Conservation (phyloP, 2,888 invertebrate genomes). For the Cryptocephalus primarius region DNA sequence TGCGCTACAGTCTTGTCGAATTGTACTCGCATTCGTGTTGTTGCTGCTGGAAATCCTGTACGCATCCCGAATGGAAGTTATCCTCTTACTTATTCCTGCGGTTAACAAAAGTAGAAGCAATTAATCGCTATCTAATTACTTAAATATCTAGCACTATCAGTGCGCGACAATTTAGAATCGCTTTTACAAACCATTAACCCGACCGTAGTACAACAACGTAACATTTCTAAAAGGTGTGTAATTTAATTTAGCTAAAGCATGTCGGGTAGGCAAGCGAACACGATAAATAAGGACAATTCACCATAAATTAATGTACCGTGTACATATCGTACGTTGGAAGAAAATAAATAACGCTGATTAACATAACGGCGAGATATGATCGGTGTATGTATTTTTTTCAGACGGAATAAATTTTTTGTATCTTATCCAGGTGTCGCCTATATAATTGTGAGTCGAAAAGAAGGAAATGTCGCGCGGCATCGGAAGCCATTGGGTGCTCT, state of each 20-base stretch:
- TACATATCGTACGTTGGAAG: slow-evolving; percentile 3
- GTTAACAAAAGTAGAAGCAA: too few species aligned
- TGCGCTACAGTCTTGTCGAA: too few species aligned
- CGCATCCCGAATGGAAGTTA: too few species aligned
- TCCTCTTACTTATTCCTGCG: too few species aligned
- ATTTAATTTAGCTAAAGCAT: slow-evolving; percentile 3
- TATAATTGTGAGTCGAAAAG: too few species aligned
- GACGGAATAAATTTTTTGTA: slow-evolving; percentile 13
- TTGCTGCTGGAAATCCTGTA: too few species aligned
- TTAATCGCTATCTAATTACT: too few species aligned
- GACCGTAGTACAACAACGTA: slow-evolving; percentile 1
- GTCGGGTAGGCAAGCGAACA: background rate
- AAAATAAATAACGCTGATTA: slow-evolving; percentile 20
- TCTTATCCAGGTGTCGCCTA: slow-evolving; percentile 12
- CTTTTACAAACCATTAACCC: slow-evolving; percentile 5
- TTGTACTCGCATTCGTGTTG: too few species aligned
- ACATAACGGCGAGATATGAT: slow-evolving; percentile 15
- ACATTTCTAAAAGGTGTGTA: slow-evolving; percentile 3
- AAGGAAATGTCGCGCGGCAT: too few species aligned
- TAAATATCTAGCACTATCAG: slow-evolving; percentile 1
- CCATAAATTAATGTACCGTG: slow-evolving; percentile 1
- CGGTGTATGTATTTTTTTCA: slow-evolving; percentile 9
- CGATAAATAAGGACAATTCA: slow-evolving; percentile 3
- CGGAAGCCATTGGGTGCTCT: too few species aligned
- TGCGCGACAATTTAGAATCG: slow-evolving; percentile 6